Conservation (phyloP, 2,888 invertebrate species). For the Acleris holmiana region DNA sequence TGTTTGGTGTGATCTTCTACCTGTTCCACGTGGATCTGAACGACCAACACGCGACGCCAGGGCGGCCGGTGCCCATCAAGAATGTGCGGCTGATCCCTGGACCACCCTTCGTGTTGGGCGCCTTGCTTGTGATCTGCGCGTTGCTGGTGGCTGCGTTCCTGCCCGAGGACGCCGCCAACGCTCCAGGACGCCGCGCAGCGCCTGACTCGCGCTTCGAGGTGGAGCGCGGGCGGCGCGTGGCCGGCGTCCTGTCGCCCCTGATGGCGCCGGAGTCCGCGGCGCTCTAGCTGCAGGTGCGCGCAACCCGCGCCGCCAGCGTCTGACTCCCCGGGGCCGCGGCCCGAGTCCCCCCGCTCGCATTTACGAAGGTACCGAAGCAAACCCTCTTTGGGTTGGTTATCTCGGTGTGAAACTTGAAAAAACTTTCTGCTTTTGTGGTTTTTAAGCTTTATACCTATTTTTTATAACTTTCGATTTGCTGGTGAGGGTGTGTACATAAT, state of each 20-base stretch:
- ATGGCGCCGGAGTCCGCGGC: slow-evolving; percentile 91
- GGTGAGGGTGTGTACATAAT: slow-evolving; percentile 67
- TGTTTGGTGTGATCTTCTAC: slow-evolving; percentile 99
- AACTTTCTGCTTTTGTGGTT: slow-evolving; percentile 57
- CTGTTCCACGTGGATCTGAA: slow-evolving; percentile 99
- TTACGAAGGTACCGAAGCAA: slow-evolving; percentile 74
- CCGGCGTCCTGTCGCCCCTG: slow-evolving; percentile 90
- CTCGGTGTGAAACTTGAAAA: slow-evolving; percentile 59
- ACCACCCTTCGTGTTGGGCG: slow-evolving; percentile 99
- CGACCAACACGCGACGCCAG: slow-evolving; percentile 84
- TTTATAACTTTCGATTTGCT: slow-evolving; percentile 60
- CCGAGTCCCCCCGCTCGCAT: slow-evolving; percentile 52
- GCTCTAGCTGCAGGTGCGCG: slow-evolving; percentile 84
- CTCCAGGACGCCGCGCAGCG: slow-evolving; percentile 78
- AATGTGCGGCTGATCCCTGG: slow-evolving; percentile 94
- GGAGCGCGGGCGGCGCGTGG: slow-evolving; percentile 90
- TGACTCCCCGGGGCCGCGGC: slow-evolving; percentile 59
- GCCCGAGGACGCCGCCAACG: slow-evolving; percentile 85
- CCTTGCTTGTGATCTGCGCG: slow-evolving; percentile 97
- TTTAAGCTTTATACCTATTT: slow-evolving; percentile 76
- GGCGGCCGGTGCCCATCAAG: slow-evolving; percentile 70
- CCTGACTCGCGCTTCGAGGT: slow-evolving; percentile 92
- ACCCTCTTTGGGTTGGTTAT: slow-evolving; percentile 57
- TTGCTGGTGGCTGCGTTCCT: slow-evolving; percentile 96
- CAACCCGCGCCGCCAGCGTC: slow-evolving; percentile 76